Base-by-base conservation (phyloP, 2,797 vertebrate species). In the Xenopus petersii region DNA sequence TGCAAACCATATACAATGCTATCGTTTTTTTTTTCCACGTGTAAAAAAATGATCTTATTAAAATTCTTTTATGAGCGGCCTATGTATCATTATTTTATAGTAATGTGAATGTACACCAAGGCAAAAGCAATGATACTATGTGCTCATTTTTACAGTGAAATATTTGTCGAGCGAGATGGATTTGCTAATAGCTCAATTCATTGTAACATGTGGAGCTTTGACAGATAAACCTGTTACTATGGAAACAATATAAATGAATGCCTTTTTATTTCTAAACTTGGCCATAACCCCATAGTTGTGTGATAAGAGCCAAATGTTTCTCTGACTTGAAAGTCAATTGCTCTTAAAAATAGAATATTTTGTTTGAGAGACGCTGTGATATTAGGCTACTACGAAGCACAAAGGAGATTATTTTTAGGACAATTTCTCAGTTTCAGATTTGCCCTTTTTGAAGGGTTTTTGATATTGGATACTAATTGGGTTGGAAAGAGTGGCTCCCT, bases 201-300 rank as follows among this genome's bases (percentile, higher is more conserved):
- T 21, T 3, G 47, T 61, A 0, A 21, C 62, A 51, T 17, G 60
- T 12, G 79, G 73, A 3, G 64, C 36, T 67, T 13, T 61, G 60
- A 81, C 33, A 68, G 67, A 80, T 70, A 76, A 81, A 83, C 4
- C 8, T 1, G 47, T 80, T 82, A 48, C 77, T 47, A 75, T 51
- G 71, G 75, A 64, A 82, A 86, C 83, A 2, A 78, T 78, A 16
- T 47, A 80, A 84, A 78, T 80, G 51, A 84, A 80, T 13, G 71
- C 30, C 16, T 76, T 10, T 78, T 70, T 64, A 3, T 80, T 82
- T 65, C 71, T 61, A 75, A 81, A 84, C 70, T 74, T 67, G 82
- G 78, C 74, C 81, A 73, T 59, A 75, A 72, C 55, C 71, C 80
- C 73, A 79, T 79, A 82, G 26, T 70, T 81, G 51, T 70, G 69